Evolutionary conservation across 1,140 invertebrate species (phyloP).

Genomic region (Drosophila repleta): DNA sequence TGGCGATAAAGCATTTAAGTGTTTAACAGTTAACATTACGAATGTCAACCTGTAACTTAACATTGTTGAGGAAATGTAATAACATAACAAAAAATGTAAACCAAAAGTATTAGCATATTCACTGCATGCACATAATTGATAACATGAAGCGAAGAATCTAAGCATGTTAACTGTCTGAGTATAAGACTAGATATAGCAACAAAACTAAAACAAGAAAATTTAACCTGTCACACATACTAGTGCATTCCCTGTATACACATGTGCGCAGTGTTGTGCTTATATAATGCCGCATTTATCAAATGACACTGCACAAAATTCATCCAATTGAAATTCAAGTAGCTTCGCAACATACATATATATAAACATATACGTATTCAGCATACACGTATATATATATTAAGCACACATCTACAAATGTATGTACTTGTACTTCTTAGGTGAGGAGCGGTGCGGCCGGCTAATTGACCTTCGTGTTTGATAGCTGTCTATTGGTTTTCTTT

Average conservation of each 20-base stretch:
- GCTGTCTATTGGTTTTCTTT: conserved; percentile 37
- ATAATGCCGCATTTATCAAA: conserved; percentile 57
- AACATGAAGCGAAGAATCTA: neutral
- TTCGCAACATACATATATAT: neutral
- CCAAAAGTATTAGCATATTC: neutral
- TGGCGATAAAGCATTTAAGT: conserved; percentile 15
- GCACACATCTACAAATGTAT: neutral
- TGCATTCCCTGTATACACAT: conserved; percentile 6
- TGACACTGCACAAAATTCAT: conserved; percentile 58
- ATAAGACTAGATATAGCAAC: too few relatives aligned
- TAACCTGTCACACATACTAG: neutral
- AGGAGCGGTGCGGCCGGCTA: conserved; percentile 40
- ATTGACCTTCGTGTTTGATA: conserved; percentile 53
- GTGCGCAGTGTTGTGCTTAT: conserved; percentile 47
- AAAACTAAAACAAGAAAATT: neutral
- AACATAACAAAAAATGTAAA: too few relatives aligned
- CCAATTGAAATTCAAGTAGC: conserved; percentile 49
- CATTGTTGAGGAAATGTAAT: too few relatives aligned
- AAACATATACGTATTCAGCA: neutral
- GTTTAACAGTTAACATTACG: neutral
- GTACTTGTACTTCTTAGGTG: neutral
- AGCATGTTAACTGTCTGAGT: too few relatives aligned
- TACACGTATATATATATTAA: neutral
- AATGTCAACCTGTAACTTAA: neutral
- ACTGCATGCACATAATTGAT: neutral